Percentiles rank a stretch among this genome's conserved stretches.
Conservation (phyloP, 2,797 vertebrate species). For the Heteromormyrus szaboi region DNA sequence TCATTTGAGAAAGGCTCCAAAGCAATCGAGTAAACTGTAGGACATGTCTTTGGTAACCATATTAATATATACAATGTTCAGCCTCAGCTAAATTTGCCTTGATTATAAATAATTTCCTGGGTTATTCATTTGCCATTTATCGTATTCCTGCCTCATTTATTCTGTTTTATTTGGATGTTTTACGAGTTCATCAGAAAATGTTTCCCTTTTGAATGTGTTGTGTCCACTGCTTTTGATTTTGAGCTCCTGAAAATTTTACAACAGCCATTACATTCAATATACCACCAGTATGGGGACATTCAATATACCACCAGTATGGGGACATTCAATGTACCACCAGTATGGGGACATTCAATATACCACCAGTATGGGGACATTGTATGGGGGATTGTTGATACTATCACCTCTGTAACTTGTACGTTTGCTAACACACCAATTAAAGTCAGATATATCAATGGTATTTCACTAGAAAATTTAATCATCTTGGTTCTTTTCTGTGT, state of each 20-base stretch:
- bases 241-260: not conserved
- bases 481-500: conserved; percentile 41
- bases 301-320: not conserved
- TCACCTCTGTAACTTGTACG: not conserved
- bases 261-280: not conserved
- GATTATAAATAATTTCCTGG: not conserved
- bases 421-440: conserved; percentile 40
- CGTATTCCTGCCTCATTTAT: not conserved
- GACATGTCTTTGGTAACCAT: not conserved
- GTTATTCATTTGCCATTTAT: not conserved
- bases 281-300: not conserved
- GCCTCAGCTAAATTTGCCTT: not conserved
- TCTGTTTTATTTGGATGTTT: not conserved
- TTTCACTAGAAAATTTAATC: conserved; percentile 57
- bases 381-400: not conserved
- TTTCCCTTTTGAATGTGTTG: not conserved
- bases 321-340: not conserved
- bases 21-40: not conserved
- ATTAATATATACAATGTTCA: not conserved
- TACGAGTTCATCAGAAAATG: not conserved
- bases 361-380: not conserved
- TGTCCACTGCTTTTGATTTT: not conserved
- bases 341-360: not conserved
- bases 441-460: conserved; percentile 33
- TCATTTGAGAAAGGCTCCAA: not conserved